phyloP scores from a whole-genome alignment of 2,888 invertebrate species.

The Polia nebulosa region DNA sequence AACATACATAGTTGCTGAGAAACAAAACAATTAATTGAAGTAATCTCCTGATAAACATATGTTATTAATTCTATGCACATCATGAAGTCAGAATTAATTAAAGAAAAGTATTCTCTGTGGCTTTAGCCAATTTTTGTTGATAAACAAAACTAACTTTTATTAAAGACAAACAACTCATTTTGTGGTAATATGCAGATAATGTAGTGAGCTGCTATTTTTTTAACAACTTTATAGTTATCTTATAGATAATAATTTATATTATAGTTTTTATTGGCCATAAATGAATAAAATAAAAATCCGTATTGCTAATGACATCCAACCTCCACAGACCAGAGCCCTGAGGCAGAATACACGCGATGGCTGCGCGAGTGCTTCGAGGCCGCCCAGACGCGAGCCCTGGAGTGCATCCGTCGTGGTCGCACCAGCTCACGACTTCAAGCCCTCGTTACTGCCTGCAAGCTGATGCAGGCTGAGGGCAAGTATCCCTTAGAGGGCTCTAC shows the following conservation, averaged over 20 bases:
- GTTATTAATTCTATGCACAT: background rate
- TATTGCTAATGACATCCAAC: background rate
- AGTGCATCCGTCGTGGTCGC: constrained; percentile 90
- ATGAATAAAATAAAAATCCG: background rate
- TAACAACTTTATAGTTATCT: too few relatives aligned
- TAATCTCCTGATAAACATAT: background rate
- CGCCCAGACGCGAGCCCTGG: constrained; percentile 91
- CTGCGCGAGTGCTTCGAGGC: constrained; percentile 93
- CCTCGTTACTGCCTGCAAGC: constrained; percentile 93
- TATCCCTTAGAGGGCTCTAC: constrained; percentile 91
- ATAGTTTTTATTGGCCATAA: background rate
- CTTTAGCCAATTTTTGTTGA: too few relatives aligned
- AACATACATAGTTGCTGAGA: constrained; percentile 1
- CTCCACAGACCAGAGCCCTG: constrained; percentile 86
- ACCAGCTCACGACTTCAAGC: constrained; percentile 91
- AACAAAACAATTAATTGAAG: background rate
- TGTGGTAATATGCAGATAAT: too few relatives aligned
- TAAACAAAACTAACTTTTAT: too few relatives aligned
- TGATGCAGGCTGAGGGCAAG: constrained; percentile 94
- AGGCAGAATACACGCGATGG: constrained; percentile 93
- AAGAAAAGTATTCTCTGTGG: too few relatives aligned
- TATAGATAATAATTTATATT: too few relatives aligned
- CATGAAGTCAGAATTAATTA: too few relatives aligned
- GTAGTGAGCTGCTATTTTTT: too few relatives aligned
- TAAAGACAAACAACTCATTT: too few relatives aligned